Evolutionary conservation across 2,113 vertebrate genomes (phyloP), one percentile per base, ranked within the genome.

Genomic region (Eptesicus fuscus): DNA sequence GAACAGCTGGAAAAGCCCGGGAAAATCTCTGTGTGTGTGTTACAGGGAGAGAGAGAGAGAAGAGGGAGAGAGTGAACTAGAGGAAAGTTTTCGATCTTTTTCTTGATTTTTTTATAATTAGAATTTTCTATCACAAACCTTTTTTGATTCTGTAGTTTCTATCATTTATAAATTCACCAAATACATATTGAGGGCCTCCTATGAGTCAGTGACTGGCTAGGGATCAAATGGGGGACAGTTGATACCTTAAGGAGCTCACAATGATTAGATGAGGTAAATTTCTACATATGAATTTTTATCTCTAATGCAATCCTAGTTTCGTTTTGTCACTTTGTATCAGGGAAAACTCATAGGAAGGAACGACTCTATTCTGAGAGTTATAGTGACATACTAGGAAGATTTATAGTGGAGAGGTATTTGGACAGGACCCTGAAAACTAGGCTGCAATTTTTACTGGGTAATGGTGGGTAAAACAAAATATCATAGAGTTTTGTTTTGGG

Each of bases 1-100:
- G 77, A 49, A 92, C 3, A 65, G 12, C 5, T 59, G 18, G n/a
- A 70, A 90, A 89, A 76, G 20, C 17, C 5, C n/a, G 5, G 35
- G 47, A 63, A 89, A 78, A 87, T 71, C 11, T 90, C 17, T 91
- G 32, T 56, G 22, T 51, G 49, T 53, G 47, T 70, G 32, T 73
- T 25, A 25, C 0, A 13, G 51, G 14, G 70, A 17, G 61, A 69
- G 25, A 40, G 1, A 12, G 2, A 63, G 0, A 28, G 37, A 17
- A 1, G 10, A 2, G 16, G 35, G 1, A 9, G 11, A 63, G n/a
- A 20, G 2, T 23, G 67, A 59, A 13, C n/a, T 63, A 35, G 35
- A 82, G 14, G 8, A 7, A 28, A 56, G 17, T 59, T 4, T 40
- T 51, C 59, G 44, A 70, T 20, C 35, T 30, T 83, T 80, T 25